These are phyloP conservation scores for Drosophila teissieri DNA, from an alignment of 1,140 invertebrate species.

Conservation along the genomic window DNA sequence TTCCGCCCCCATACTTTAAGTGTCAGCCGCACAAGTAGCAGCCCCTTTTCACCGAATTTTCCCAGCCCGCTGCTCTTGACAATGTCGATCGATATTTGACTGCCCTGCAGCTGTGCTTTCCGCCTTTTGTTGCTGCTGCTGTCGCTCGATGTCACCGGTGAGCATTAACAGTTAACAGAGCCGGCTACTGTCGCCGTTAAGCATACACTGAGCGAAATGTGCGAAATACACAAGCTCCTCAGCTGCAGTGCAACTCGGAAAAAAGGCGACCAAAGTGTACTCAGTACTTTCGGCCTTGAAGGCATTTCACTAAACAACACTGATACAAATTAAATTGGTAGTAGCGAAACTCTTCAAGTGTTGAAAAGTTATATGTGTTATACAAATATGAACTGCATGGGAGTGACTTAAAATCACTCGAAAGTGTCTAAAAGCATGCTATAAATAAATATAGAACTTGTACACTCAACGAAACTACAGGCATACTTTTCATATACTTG, in stretches of 20 bases:
- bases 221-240: too few relatives aligned
- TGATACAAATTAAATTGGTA: background rate
- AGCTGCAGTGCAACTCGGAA: background rate
- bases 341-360: too few relatives aligned
- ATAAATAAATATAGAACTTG: too few relatives aligned
- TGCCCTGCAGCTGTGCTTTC: conserved; percentile 48
- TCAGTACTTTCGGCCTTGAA: too few relatives aligned
- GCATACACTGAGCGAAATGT: conserved; percentile 12
- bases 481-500: background rate
- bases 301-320: background rate
- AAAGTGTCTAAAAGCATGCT: background rate
- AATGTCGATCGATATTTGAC: conserved; percentile 65
- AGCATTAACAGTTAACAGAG: conserved; percentile 38
- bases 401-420: background rate
- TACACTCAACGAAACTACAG: background rate
- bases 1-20: conserved; percentile 13
- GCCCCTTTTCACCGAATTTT: background rate
- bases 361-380: too few relatives aligned
- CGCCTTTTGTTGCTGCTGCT: conserved; percentile 10
- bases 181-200: conserved; percentile 13
- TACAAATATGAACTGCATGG: too few relatives aligned
- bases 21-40: conserved; percentile 4
- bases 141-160: conserved; percentile 35
- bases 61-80: conserved; percentile 28
- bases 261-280: too few relatives aligned